Evolutionary conservation across 2,888 invertebrate species (phyloP), one percentile per base, ranked within the genome.

Genomic region (Linnaemya vulpina): DNA sequence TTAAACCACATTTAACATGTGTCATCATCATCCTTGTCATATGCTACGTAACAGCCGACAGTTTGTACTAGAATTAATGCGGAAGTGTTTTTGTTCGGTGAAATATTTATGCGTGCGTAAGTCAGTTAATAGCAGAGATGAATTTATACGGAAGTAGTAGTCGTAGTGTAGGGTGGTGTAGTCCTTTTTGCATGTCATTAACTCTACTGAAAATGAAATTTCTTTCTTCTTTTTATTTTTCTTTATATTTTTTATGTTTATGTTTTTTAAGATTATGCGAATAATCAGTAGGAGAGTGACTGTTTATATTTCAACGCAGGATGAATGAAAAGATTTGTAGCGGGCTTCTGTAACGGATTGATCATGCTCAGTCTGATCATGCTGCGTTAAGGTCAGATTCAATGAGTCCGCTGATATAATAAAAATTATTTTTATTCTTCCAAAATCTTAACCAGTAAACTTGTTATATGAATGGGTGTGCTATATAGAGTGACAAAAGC

Each of bases 1-100:
- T 90, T 90, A 89, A 89, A 90, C 90, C 90, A 88, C 91, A 90
- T 89, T 90, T 90, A 86, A 91, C 90, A 91, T 91, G 89, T 90
- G 90, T 91, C 91, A 89, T 81, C 87, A 87, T 79, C 85, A 85
- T 82, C 63, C 85, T 78, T 85, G 77, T 78, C 74, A 85, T 51
- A 65, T 63, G 83, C 82, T 82, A 8, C 60, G 63, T 63, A 78
- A 62, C 81, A 78, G 53, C 71, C 43, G 65, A n/a, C 43, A 22
- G 25, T 58, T 58, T 67, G 7, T 74, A 38, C 58, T 73, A 55
- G 80, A 51, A 74, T 74, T 58, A 40, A 25, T 55, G 49, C 49
- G 46, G 25, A 43, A 49, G 58, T 65, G 43, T 63, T 43, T 62
- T 17, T 65, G 0, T 55, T n/a, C 25, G 4, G n/a, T n/a, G n/a